phyloP scores from a whole-genome alignment of 2,888 invertebrate species.

The Leptinotarsa peninsularis region DNA sequence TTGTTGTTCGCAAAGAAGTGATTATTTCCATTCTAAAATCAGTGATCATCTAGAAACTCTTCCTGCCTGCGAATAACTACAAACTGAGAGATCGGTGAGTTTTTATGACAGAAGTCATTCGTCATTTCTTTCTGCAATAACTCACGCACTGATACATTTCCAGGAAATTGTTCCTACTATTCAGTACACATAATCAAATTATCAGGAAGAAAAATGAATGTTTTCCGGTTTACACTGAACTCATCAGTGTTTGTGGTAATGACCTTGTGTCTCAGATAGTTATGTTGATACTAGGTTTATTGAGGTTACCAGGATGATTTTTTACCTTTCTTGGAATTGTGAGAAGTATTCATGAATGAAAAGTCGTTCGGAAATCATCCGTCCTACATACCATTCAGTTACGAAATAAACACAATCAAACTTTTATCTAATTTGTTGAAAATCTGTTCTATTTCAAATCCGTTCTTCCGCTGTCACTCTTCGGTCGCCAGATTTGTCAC shows the following conservation, averaged over 20 bases:
- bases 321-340: background rate
- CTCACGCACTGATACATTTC: background rate
- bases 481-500: no score
- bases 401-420: no score
- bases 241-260: constrained; percentile 2
- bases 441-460: no score
- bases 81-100: background rate
- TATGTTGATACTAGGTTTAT: background rate
- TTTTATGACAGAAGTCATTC: background rate
- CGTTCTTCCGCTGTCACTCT: no score
- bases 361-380: no score
- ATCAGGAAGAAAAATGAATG: background rate
- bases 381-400: no score
- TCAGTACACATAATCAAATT: background rate
- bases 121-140: background rate
- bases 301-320: constrained; percentile 4
- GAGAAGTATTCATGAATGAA: background rate
- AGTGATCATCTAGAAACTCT: background rate
- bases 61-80: background rate
- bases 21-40: background rate
- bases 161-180: background rate
- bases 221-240: background rate
- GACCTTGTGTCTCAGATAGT: constrained; percentile 1
- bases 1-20: constrained; percentile 18
- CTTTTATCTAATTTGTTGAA: no score